Base-by-base conservation (phyloP, 2,797 vertebrate species). In the Liparis tanakae region DNA sequence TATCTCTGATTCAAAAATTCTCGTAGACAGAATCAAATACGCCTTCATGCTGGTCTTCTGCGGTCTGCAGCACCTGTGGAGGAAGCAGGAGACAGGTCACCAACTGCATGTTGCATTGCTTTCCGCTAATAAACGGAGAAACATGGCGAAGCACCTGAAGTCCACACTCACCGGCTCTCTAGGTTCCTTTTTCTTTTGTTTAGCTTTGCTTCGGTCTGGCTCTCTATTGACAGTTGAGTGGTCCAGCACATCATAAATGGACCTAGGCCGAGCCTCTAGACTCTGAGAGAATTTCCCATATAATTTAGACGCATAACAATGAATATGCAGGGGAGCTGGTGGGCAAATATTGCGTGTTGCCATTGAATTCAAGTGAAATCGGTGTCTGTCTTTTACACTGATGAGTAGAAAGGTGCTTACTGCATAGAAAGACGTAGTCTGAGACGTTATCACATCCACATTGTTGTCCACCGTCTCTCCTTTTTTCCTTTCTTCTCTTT, bases 1-100 rank as follows among this genome's bases (percentile, higher is more conserved):
- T 33, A 53, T 44, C 30, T 4, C 15, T n/a, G 12, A 72, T 41
- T 94, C 71, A 94, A 53, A 94, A 81, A 76, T 95, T 95, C 76
- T 94, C 94, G 86, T 95, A 95, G 72, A 95, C 87, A 46, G 57
- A 92, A 50, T 95, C 92, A 72, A 91, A 84, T 33, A 68, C 54
- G 4, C 73, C 85, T 56, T 93, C 87, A 0, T 88, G 80, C 70
- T 82, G 78, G 1, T 79, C 63, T 51, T 75, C 34, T 44, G 60
- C 22, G 10, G 36, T 33, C 50, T 85, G 37, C 18, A 10, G 20
- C 53, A 7, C 62, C 94, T 95, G 87, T 80, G 82, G 75, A 73
- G 60, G 46, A 61, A 90, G n/a, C 3, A 67, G 33, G 69, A 70
- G 14, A 83, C 33, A 76, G 17, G 25, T 82, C 25, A 87, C 2